Evolutionary conservation across 2,113 vertebrate genomes (phyloP).

Genomic region (Dromaius novaehollandiae): DNA sequence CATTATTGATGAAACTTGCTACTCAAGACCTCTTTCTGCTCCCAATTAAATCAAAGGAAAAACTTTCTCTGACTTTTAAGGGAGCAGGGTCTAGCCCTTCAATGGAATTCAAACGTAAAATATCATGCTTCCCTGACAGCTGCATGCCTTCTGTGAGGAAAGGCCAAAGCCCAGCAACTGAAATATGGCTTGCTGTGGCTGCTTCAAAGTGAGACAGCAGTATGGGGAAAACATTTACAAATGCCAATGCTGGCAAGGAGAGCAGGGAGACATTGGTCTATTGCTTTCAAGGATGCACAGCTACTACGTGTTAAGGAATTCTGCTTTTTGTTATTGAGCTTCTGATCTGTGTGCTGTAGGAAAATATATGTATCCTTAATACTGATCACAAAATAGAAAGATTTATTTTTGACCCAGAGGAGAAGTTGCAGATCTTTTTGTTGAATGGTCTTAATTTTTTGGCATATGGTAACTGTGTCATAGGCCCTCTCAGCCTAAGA

Average conservation of each 20-base stretch:
- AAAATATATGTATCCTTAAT: background rate
- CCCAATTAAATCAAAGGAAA: slow-evolving; percentile 47
- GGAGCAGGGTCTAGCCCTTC: slow-evolving; percentile 9
- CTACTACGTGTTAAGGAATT: background rate
- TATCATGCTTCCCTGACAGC: slow-evolving; percentile 5
- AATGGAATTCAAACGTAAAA: slow-evolving; percentile 31
- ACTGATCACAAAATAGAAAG: background rate
- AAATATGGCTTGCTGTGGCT: background rate
- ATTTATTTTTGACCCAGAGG: background rate
- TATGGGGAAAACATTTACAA: background rate
- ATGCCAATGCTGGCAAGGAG: background rate
- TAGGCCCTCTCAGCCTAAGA: background rate
- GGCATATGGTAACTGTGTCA: background rate
- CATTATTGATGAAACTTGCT: background rate
- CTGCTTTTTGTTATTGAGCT: slow-evolving; percentile 16
- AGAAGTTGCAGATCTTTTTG: background rate
- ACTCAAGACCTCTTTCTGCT: slow-evolving; percentile 31
- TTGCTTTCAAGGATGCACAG: background rate
- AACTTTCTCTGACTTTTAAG: slow-evolving; percentile 47
- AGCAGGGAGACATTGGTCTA: background rate
- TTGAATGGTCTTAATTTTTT: background rate
- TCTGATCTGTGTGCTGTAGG: background rate
- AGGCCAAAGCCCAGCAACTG: slow-evolving; percentile 15
- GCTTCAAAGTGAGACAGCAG: slow-evolving; percentile 18
- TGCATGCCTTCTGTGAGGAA: slow-evolving; percentile 56